phyloP scores from a whole-genome alignment of 1,140 invertebrate genomes.

The Acromyrmex heyeri region DNA sequence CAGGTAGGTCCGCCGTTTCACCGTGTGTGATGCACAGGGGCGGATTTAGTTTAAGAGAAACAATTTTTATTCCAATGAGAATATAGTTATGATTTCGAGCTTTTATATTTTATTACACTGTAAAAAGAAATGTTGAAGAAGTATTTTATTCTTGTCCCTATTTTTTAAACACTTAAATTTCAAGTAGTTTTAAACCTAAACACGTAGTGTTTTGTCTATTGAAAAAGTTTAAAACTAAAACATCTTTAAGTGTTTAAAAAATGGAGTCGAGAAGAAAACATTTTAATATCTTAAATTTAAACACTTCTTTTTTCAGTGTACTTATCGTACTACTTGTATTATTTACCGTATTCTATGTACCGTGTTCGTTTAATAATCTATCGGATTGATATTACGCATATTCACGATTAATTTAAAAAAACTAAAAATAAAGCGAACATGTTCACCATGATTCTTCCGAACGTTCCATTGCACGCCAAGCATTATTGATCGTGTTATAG shows the following conservation, averaged over 20 bases:
- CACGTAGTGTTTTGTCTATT: too few relatives aligned
- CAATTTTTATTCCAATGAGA: slow-evolving; percentile 11
- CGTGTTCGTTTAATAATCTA: not conserved
- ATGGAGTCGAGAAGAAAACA: too few relatives aligned
- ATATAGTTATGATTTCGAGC: not conserved
- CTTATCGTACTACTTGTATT: not conserved
- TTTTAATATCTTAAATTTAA: too few relatives aligned
- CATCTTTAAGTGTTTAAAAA: too few relatives aligned
- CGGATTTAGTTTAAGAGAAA: slow-evolving; percentile 60
- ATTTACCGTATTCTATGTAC: not conserved
- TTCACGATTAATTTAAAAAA: slow-evolving; percentile 4
- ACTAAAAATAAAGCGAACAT: not conserved
- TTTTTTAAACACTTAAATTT: too few relatives aligned
- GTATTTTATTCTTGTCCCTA: too few relatives aligned
- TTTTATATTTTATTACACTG: not conserved
- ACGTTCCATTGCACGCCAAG: not conserved
- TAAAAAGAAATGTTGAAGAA: too few relatives aligned
- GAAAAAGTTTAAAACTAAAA: too few relatives aligned
- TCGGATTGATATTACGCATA: not conserved
- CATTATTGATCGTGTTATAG: not conserved
- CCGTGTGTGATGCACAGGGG: slow-evolving; percentile 50
- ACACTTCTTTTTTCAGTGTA: too few relatives aligned
- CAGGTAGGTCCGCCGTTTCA: slow-evolving; percentile 77
- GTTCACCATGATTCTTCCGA: not conserved
- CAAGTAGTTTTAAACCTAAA: too few relatives aligned